Evolutionary conservation across 2,797 vertebrate genomes (phyloP), one percentile per base, ranked within the genome.

Genomic region (Cynodonichthys magdalenae): DNA sequence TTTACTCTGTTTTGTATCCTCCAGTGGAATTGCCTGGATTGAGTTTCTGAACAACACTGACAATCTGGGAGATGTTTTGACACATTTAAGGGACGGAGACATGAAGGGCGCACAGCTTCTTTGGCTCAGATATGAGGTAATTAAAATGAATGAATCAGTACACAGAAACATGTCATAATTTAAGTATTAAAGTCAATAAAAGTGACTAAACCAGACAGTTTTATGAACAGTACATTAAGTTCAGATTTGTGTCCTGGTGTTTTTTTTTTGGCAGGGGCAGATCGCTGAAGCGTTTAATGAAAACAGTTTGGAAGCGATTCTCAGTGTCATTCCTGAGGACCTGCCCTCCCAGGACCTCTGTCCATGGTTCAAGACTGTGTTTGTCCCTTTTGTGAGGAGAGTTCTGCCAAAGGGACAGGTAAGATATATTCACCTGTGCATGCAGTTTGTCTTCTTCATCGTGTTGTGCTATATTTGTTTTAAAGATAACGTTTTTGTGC

Each of bases 121-220:
- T 63, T 99, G 98, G 97, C 94, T 98, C 24, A 92, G 96, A 79
- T 93, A 95, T 39, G 95, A 96, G 95, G 98, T 98, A 75, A 51
- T 0, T 28, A 5, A 24, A 10, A 1, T 4, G 10, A 17, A n/a
- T 6, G 18, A 51, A 29, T 19, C 17, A 28, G 17, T 17, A 1
- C 6, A 12, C 19, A 53, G 6, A 63, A 15, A 36, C n/a, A 8
- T 41, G 9, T 27, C 11, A 7, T 49, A 24, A 28, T 52, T 59
- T 28, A n/a, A 45, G 19, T 11, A 1, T n/a, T 27, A 3, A 24
- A n/a, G 19, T 67, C 4, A 45, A 36, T 47, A 27, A 27, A 0
- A 48, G 28, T 2, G 12, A 53, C 20, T n/a, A 69, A 53, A 52
- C 3, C 31, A 42, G 5, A n/a, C 2, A 9, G 19, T 42, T 62